Evolutionary conservation across 2,888 invertebrate species (phyloP).

Genomic region (Pterostichus niger): DNA sequence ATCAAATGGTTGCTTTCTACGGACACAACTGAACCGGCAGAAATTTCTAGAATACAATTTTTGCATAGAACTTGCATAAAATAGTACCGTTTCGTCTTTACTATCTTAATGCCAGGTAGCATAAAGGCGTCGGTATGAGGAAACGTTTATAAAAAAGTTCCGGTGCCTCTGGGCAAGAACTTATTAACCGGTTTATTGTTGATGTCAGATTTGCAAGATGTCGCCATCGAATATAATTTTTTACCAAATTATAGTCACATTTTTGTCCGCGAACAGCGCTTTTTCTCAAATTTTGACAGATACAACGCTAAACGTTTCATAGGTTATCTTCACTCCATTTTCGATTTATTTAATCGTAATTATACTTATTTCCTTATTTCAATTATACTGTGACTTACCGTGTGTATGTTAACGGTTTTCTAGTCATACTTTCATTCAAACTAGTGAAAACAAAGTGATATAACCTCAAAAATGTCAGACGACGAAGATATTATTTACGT

Average conservation of each 20-base stretch:
- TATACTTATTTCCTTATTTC: neutral
- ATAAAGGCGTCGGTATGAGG: conserved; percentile 64
- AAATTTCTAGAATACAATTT: conserved; percentile 64
- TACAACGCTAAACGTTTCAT: conserved; percentile 34
- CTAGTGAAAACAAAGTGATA: neutral
- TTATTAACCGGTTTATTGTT: conserved; percentile 65
- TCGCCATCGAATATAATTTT: conserved; percentile 58
- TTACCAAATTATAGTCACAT: conserved; percentile 42
- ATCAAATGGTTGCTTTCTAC: conserved; percentile 54
- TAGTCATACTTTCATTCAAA: neutral
- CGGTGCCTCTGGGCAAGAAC: conserved; percentile 67
- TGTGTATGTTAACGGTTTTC: neutral
- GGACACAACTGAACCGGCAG: conserved; percentile 48
- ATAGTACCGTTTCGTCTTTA: conserved; percentile 50
- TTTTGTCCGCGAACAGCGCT: conserved; percentile 42
- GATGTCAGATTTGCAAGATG: conserved; percentile 64
- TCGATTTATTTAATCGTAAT: neutral
- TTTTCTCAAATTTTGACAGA: conserved; percentile 43
- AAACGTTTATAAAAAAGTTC: conserved; percentile 65
- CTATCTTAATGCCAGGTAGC: conserved; percentile 54
- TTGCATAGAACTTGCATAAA: conserved; percentile 63
- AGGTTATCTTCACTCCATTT: neutral
- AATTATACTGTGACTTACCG: neutral
- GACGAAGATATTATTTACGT: conserved; percentile 88
- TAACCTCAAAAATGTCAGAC: conserved; percentile 84